phyloP scores from a whole-genome alignment of 2,113 vertebrate species.

The Mastomys coucha region DNA sequence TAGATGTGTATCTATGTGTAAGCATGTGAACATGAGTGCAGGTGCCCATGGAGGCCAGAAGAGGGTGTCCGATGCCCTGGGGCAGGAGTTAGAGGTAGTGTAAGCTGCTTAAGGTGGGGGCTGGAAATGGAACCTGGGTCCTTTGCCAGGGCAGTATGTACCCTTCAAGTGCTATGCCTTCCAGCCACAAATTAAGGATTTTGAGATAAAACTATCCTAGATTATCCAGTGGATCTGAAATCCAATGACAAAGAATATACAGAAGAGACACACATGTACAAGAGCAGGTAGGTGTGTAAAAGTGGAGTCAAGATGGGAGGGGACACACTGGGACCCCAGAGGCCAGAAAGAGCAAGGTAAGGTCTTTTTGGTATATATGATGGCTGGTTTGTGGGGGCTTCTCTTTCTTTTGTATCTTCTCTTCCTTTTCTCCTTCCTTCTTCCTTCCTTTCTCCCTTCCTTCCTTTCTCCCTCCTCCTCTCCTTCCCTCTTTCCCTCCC shows the following conservation, averaged over 20 bases:
- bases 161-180: background rate
- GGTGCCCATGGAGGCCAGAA: background rate
- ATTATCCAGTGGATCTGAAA: background rate
- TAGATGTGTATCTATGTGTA: no score
- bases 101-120: no score
- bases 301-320: background rate
- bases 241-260: background rate
- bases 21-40: no score
- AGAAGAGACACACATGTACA: background rate
- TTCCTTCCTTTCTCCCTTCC: background rate
- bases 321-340: background rate
- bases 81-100: background rate
- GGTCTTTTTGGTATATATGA: no score
- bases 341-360: background rate
- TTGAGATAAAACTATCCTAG: background rate
- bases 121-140: background rate
- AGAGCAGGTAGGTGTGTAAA: background rate
- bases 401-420: background rate
- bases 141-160: background rate
- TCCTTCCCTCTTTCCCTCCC: accelerated
- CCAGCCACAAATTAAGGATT: background rate
- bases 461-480: accelerated
- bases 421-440: background rate
- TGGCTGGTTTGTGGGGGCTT: background rate
- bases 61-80: background rate